A percentile compares a stretch with the other conserved stretches of the same genome.
Evolutionary conservation across 2,888 invertebrate species (phyloP).

Genomic region (Pristionchus exspectatus): DNA sequence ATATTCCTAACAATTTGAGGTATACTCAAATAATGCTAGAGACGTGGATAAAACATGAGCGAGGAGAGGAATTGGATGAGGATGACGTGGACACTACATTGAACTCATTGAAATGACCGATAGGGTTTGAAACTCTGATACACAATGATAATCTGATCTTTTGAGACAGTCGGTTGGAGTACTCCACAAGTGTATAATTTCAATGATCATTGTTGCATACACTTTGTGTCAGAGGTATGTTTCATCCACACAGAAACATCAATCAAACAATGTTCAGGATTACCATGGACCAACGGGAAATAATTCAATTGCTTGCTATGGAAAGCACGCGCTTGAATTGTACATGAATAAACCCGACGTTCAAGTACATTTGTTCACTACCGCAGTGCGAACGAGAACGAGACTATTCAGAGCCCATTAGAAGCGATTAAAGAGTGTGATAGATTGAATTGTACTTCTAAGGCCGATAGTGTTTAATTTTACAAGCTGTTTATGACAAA

Average conservation of each 20-base stretch:
- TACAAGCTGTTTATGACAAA: too few relatives aligned
- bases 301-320: not conserved
- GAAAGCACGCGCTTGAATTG: not conserved
- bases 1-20: not conserved
- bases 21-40: not conserved
- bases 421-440: not conserved
- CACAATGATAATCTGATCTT: too few relatives aligned
- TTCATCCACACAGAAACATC: not conserved
- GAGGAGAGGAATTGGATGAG: not conserved
- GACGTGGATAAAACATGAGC: not conserved
- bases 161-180: not conserved
- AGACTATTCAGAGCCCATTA: constrained; percentile 20
- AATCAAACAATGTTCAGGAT: not conserved
- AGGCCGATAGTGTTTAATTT: too few relatives aligned
- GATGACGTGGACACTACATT: not conserved
- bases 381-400: not conserved
- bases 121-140: not conserved
- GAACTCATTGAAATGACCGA: not conserved
- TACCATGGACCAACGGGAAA: not conserved
- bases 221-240: not conserved
- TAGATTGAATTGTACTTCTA: too few relatives aligned
- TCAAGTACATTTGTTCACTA: not conserved
- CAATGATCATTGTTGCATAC: not conserved
- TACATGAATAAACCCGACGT: not conserved
- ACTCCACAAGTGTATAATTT: not conserved